phyloP scores from a whole-genome alignment of 2,113 vertebrate genomes.

The Fregata magnificens region DNA sequence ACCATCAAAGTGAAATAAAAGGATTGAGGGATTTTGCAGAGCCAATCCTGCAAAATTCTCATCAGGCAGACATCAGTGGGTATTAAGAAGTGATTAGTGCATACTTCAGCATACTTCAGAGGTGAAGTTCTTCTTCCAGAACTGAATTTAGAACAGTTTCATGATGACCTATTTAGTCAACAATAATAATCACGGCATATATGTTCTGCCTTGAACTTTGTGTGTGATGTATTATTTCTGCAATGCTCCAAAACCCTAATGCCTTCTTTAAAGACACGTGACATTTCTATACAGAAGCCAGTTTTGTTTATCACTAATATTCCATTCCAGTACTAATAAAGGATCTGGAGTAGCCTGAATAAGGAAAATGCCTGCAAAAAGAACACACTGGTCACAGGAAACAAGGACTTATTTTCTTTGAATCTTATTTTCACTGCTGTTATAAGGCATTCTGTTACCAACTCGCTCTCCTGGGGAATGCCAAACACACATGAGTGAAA shows the following conservation, averaged over 20 bases:
- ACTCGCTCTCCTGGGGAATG: not conserved
- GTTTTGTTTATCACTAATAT: not conserved
- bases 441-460: not conserved
- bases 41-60: not conserved
- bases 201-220: not conserved
- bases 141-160: not conserved
- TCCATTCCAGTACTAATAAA: not conserved
- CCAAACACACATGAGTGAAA: not conserved
- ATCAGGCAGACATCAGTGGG: not conserved
- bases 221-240: not conserved
- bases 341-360: not conserved
- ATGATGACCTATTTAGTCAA: not conserved
- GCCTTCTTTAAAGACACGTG: not conserved
- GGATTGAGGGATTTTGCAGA: not conserved
- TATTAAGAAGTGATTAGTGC: not conserved
- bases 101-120: not conserved
- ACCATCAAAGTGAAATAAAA: not conserved
- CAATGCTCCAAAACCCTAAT: not conserved
- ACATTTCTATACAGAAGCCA: not conserved
- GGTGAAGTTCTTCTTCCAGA: not conserved
- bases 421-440: not conserved
- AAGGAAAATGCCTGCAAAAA: not conserved
- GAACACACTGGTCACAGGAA: not conserved
- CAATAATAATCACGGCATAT: not conserved
- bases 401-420: not conserved